Evolutionary conservation across 2,888 invertebrate genomes (phyloP), one percentile per base, ranked within the genome.

Genomic region (Scotopteryx bipunctaria): DNA sequence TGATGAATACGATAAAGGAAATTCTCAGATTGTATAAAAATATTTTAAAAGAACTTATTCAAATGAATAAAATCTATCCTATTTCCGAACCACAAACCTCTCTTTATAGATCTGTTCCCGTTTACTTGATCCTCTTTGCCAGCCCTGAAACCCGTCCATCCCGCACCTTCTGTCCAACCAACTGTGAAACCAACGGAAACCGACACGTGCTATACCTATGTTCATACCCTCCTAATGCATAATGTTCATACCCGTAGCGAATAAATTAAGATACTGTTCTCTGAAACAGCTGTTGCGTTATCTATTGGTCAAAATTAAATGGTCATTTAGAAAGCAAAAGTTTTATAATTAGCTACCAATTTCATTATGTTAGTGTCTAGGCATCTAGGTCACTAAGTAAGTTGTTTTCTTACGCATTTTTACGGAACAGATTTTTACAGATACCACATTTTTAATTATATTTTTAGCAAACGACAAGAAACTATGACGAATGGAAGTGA

Each of bases 121-220:
- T 50, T 56, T n/a, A 51, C n/a, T 27, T 15, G 16, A 9, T 9
- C 17, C 19, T 3, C 2, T 48, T 25, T 57, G 57, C 54, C 50
- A 56, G 11, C 50, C 57, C 51, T 46, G 19, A 1, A 9, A 27
- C 16, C 23, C 40, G 42, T 42, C 37, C 49, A 55, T 41, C 72
- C 73, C 73, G 66, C 71, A 71, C 69, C 59, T 64, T 19, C n/a
- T 17, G 25, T 11, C 60, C 59, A 57, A 40, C 69, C 49, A 60
- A 69, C 63, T 67, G 69, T 71, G 63, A 59, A 57, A 61, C 59
- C 70, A 74, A 77, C 78, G 71, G 72, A 61, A 67, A 60, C 56
- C 36, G 13, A 17, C 62, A 62, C 55, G 65, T 64, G 61, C 35
- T 42, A 52, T 27, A n/a, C n/a, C n/a, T n/a, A 35, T 41, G 59